A percentile compares a stretch with the other conserved stretches of the same genome.
Evolutionary conservation across 2,113 vertebrate genomes (phyloP).

Genomic region (Cyanocitta stelleri): DNA sequence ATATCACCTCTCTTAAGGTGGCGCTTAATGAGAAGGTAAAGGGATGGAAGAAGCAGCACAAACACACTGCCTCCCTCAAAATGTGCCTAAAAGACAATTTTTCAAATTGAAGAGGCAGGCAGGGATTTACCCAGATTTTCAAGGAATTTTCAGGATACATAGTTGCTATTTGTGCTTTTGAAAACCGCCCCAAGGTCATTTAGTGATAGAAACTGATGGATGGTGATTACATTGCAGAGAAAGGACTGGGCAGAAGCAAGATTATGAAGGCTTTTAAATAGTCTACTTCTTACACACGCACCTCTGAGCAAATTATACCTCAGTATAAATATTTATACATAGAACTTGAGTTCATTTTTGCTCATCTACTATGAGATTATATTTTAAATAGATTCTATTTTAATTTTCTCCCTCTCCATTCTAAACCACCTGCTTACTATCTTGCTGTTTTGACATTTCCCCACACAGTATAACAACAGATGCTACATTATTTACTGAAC

Average conservation of each 20-base stretch:
- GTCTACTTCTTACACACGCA: constrained; percentile 14
- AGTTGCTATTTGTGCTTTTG: neutral
- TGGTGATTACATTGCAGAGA: neutral
- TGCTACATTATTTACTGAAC: constrained; percentile 93
- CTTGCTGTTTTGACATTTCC: constrained; percentile 89
- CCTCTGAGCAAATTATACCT: constrained; percentile 46
- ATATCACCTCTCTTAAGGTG: neutral
- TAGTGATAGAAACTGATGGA: neutral
- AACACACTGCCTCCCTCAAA: neutral
- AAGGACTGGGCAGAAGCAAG: constrained; percentile 1
- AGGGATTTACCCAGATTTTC: neutral
- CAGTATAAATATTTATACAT: constrained; percentile 65
- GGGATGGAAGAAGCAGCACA: neutral
- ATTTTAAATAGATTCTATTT: constrained; percentile 65
- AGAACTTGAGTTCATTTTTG: constrained; percentile 63
- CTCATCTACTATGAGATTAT: constrained; percentile 49
- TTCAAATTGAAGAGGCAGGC: neutral
- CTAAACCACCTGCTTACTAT: constrained; percentile 70
- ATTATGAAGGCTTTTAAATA: neutral
- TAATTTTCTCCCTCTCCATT: constrained; percentile 53
- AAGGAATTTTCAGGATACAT: neutral
- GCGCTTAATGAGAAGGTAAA: neutral
- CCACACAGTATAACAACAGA: constrained; percentile 89
- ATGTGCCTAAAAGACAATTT: neutral
- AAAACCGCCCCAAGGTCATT: constrained; percentile 9